Evolutionary conservation across 2,888 invertebrate species (phyloP).

Genomic region (Drosophila neoperkinsi): DNA sequence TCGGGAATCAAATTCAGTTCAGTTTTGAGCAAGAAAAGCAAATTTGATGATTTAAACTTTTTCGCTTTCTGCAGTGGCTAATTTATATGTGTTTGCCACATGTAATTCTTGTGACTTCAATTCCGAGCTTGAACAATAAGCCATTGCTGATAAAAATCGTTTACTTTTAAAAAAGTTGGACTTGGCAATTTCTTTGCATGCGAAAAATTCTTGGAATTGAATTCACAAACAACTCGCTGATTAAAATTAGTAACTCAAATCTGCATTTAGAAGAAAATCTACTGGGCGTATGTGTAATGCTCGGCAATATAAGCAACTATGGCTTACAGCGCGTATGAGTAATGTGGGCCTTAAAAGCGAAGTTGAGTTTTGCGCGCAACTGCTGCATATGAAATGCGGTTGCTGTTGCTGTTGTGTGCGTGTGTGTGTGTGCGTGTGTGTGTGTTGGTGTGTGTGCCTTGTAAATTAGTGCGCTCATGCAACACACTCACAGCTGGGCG

Average conservation of each 20-base stretch:
- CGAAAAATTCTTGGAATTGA: neutral
- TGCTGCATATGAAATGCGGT: slow-evolving; percentile 47
- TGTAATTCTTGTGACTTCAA: neutral
- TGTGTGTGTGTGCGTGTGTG: neutral
- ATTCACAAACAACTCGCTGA: neutral
- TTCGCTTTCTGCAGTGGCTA: neutral
- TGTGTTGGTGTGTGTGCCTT: slow-evolving; percentile 23
- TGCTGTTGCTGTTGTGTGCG: slow-evolving; percentile 24
- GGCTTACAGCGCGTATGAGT: neutral
- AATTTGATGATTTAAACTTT: neutral
- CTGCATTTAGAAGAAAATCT: neutral
- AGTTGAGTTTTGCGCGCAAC: slow-evolving; percentile 12
- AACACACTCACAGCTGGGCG: slow-evolving; percentile 19
- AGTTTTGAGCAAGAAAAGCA: neutral
- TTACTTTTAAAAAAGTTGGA: neutral
- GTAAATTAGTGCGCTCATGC: slow-evolving; percentile 50
- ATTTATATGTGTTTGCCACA: neutral
- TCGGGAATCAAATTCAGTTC: neutral
- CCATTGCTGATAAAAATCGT: neutral
- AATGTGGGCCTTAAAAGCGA: slow-evolving; percentile 24
- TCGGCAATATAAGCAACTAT: neutral
- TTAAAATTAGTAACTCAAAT: neutral
- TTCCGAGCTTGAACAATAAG: neutral
- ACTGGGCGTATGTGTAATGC: neutral
- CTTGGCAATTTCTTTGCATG: neutral